Evolutionary conservation across 2,113 vertebrate genomes (phyloP), one percentile per base, ranked within the genome.

Genomic region (Vulpes lagopus): DNA sequence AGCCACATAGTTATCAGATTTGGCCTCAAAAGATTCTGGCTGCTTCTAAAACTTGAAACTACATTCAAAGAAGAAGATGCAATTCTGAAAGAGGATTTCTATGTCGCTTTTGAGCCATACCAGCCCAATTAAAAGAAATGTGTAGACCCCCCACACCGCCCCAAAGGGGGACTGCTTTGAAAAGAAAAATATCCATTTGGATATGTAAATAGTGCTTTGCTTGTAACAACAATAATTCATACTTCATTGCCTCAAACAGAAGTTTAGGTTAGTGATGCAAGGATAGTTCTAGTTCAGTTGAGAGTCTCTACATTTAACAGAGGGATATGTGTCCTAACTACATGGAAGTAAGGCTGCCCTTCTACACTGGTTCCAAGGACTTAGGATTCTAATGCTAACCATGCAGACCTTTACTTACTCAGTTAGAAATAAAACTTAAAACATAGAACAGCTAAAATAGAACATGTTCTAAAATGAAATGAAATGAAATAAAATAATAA

Each of bases 61-160:
- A 53, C 35, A 3, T 93, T 95, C 9, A 55, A 62, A 85, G 53
- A 84, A 51, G 30, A 67, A 64, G 43, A 65, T 74, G 6, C 23
- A 51, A 14, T 89, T 95, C 53, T 51, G 12, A 85, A 86, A 62
- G 85, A 93, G 51, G 78, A 80, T 76, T 62, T 91, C 38, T 10
- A 30, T 22, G 74, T 55, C 25, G 71, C 64, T 88, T 91, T 57
- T 79, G 92, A 78, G 81, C 57, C 22, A 82, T 2, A 38, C n/a
- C 5, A 35, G 25, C 71, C 69, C 76, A 78, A 35, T 80, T 93
- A 80, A 76, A 88, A 78, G 76, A 90, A 97, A 84, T 80, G 71
- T 38, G 51, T 35, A 82, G 87, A 49, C 73, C 10, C n/a, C n/a
- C n/a, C n/a, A n/a, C n/a, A n/a, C n/a, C 23, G 22, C 2, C 23